Base-by-base conservation (phyloP, 2,888 invertebrate species). In the Steinernema scapterisci region DNA sequence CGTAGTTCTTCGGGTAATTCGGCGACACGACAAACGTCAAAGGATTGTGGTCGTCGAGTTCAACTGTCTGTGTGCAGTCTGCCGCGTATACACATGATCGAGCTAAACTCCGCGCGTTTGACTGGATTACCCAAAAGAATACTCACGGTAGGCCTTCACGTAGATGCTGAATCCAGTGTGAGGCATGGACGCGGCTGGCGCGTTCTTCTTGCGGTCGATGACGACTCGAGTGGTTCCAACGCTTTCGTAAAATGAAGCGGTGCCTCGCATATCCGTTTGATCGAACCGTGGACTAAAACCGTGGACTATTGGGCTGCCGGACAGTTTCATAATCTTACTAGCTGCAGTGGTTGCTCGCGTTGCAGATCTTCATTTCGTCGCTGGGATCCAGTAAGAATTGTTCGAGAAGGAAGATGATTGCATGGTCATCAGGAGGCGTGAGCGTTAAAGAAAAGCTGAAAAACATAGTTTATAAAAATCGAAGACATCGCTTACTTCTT, bases 161-260 rank as follows among this genome's bases (percentile, higher is more conserved):
- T 63, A 63, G 38, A 63, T 27, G 38, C 63, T 63, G 63, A 63
- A 63, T 31, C 63, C 63, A 16, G 63, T 63, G 63, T 63, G 63
- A 1, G 63, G 63, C 63, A 63, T 63, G 11, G 63, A 63, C 7
- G 63, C 27, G 6, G 27, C 6, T 1, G 31, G 16, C 1, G 63
- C 63, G 13, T 27, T 13, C 38, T 63, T 27, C 16, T 19, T 27
- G 2, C 63, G 21, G 6, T 5, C 7, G 16, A 63, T 16, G 16
- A 27, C 23, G 6, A 63, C 16, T 13, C 16, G 23, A 9, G 31
- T 31, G 2, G 23, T 16, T 5, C 63, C 63, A 2, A 6, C 1
- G 31, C 31, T 63, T 31, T 63, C 31, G 63, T 63, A 63, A 16
- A 63, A 63, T 27, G 63, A 27, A 6, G 63, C 23, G 27, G 63